Base-by-base conservation (phyloP, 1,140 invertebrate genomes). In the Aphidius ervi region DNA sequence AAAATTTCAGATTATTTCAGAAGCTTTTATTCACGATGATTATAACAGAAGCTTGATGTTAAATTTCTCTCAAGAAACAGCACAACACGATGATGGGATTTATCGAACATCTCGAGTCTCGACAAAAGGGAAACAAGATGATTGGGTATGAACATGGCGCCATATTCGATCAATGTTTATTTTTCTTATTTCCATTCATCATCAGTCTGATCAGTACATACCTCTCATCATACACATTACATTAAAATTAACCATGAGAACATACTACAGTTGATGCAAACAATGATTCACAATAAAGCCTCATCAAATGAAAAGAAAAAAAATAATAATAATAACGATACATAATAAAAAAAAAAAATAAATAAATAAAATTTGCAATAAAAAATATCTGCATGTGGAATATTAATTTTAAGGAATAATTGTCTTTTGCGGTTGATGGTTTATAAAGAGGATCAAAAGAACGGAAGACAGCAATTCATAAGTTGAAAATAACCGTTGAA, bases 41-140 rank as follows among this genome's bases (percentile, higher is more conserved):
- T 16, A 31, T 31, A 31, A 31, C 23, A 31, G 4, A 31, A 3
- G 4, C 23, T 31, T 31, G 23, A 31, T 31, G 23, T 31, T 31
- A 31, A 31, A 31, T 31, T 31, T 31, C 23, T 31, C 23, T 1
- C 23, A 31, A 31, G 23, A 31, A 3, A 31, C 4, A 3, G 2
- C 23, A 31, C 23, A 43, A 43, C 42, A 43, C 2, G 42, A 8
- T 43, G 42, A 40, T 16, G 10, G 41, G 9, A 16, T 41, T 42
- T 54, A 54, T 9, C n/a, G 10, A n/a, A 7, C 39, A 6, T 54
- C 6, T 37, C 59, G 60, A 64, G 40, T 54, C 6, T 37, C 59
- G 60, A 64, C 54, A 52, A 56, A 57, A 66, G 46, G 46, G 52
- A 70, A 65, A 61, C 43, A 47, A 46, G 50, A 59, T 63, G 59